phyloP scores from a whole-genome alignment of 2,888 invertebrate genomes.

The Noctua janthe region DNA sequence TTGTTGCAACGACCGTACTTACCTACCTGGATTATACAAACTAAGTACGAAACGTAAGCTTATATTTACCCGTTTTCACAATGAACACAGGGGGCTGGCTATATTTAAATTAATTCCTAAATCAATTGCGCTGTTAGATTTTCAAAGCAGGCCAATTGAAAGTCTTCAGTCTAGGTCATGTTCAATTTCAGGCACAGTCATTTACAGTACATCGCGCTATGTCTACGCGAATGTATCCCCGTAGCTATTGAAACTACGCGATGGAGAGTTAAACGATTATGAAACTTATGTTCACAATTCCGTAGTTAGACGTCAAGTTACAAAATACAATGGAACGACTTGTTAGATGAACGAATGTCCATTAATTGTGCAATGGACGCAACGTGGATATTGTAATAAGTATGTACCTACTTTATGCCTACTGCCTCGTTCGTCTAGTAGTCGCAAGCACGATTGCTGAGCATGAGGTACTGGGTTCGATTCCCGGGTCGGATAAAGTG shows the following conservation, averaged over 20 bases:
- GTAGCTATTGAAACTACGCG: slow-evolving; percentile 25
- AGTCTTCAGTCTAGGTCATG: neutral
- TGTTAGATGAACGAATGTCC: slow-evolving; percentile 76
- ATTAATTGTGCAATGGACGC: slow-evolving; percentile 75
- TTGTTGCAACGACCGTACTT: slow-evolving; percentile 13
- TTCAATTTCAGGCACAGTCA: neutral
- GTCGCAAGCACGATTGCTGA: too few relatives aligned
- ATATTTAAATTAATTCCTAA: neutral
- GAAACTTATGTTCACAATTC: slow-evolving; percentile 35
- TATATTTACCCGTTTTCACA: neutral
- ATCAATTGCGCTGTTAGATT: neutral
- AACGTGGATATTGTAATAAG: slow-evolving; percentile 77
- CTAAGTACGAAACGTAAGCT: neutral
- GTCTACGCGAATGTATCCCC: neutral
- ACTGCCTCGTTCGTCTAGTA: too few relatives aligned
- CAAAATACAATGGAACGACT: slow-evolving; percentile 67
- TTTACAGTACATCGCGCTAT: slow-evolving; percentile 19
- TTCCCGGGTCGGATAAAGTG: too few relatives aligned
- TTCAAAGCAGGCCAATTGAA: neutral
- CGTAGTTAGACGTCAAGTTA: slow-evolving; percentile 21
- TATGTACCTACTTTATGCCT: slow-evolving; percentile 38
- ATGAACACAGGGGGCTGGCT: neutral
- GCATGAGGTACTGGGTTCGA: too few relatives aligned
- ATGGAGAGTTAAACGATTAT: slow-evolving; percentile 35
- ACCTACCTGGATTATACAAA: neutral